Conservation (phyloP, 2,888 invertebrate species). For the Agrochola lota region DNA sequence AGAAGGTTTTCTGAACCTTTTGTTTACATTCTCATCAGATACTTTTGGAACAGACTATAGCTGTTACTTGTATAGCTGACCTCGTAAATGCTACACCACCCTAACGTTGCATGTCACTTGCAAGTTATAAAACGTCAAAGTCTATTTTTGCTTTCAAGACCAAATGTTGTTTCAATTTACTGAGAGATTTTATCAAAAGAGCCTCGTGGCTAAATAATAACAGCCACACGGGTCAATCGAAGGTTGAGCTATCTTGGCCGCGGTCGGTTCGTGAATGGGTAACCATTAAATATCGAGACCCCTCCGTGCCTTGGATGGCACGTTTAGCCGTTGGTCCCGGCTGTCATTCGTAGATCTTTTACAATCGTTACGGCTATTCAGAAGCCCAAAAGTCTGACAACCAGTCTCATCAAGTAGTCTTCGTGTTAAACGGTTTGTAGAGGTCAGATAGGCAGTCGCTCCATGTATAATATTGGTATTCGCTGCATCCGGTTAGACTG, state of each 20-base stretch:
- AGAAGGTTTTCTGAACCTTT: not conserved
- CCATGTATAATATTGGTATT: not conserved
- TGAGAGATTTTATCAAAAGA: not conserved
- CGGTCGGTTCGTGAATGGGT: no score
- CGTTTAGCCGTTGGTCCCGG: no score
- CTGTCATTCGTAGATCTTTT: no score
- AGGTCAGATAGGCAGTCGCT: not conserved
- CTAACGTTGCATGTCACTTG: not conserved
- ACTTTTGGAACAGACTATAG: not conserved
- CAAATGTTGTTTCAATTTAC: not conserved
- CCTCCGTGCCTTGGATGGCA: no score
- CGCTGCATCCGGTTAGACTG: not conserved
- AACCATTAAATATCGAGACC: no score
- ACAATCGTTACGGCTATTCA: no score
- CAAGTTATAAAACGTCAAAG: not conserved
- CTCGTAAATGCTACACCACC: not conserved
- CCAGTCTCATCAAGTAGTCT: not conserved
- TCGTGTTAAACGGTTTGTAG: no score
- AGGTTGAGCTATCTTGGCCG: not conserved
- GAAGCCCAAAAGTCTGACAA: not conserved
- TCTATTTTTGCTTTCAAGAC: no score
- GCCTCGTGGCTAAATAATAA: not conserved
- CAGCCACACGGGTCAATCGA: not conserved
- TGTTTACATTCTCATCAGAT: not conserved
- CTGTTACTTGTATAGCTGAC: not conserved